Base-by-base conservation (phyloP, 2,888 invertebrate genomes). In the Gastracanthus pulcherrimus region DNA sequence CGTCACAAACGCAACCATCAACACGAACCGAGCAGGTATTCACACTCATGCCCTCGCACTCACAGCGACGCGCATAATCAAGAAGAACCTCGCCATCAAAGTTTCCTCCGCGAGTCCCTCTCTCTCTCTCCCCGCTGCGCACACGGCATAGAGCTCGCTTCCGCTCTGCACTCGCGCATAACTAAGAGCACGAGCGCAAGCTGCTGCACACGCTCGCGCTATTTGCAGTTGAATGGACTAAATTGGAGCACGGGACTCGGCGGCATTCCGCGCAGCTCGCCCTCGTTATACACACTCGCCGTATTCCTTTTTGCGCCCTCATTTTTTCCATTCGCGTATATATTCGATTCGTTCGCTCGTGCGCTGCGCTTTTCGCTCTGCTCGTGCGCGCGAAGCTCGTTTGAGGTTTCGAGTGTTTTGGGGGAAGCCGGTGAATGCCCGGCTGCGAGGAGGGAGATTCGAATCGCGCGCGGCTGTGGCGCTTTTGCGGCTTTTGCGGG, bases 211-310 rank as follows among this genome's bases (percentile, higher is more conserved):
- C 13, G 7, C 3, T 13, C 41, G n/a, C 11, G 26, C 11, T 9
- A 23, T 55, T 55, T 23, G 11, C 11, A 26, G 26, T n/a, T 55
- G 55, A 55, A 55, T 55, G 11, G 55, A 13, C 9, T 66, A 51
- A 76, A 76, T 66, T 76, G 66, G 66, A 76, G 13, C 76, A 36
- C 76, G 75, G 34, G 64, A 75, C 7, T 55, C 16, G 26, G 23
- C 55, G 26, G 16, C n/a, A 31, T 55, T 26, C 55, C 29, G n/a
- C 29, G n/a, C 31, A 16, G 29, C 36, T 19, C 55, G 34, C 36
- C 26, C 55, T 70, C 55, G 45, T 55, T 55, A 23, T 4, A 0
- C 48, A 5, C 7, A 34, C 19, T 11, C 55, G n/a, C n/a, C n/a
- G n/a, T n/a, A n/a, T n/a, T 23, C 55, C 9, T 36, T 38, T 36